These are phyloP conservation scores for Scopus umbretta DNA, from an alignment of 2,113 vertebrate species.

Conservation along the genomic window DNA sequence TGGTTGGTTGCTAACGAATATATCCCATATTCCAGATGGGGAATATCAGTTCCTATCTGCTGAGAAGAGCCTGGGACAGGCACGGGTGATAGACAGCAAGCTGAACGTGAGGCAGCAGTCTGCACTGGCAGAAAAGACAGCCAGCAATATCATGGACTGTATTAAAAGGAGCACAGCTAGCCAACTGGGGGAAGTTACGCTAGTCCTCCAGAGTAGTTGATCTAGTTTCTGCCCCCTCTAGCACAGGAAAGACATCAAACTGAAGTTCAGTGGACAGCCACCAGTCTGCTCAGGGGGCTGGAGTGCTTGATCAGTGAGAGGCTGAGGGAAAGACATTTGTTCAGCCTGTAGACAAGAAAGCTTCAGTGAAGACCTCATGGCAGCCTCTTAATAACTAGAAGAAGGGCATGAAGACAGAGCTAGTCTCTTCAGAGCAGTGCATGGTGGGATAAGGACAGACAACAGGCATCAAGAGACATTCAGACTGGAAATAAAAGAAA, in stretches of 20 bases:
- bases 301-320: fast-evolving
- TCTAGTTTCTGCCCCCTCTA: neutral
- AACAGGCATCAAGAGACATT: neutral
- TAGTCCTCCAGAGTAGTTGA: neutral
- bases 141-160: neutral
- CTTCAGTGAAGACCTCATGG: neutral
- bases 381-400: neutral
- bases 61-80: neutral
- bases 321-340: neutral
- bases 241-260: neutral
- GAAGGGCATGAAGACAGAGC: neutral
- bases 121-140: neutral
- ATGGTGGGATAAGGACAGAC: neutral
- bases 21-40: neutral
- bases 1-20: neutral
- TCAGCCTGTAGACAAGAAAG: neutral
- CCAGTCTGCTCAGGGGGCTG: neutral
- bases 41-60: neutral
- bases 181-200: fast-evolving
- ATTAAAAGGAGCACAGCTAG: neutral
- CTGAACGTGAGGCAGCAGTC: fast-evolving
- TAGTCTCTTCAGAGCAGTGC: neutral
- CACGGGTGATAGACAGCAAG: neutral
- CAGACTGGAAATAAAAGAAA: neutral
- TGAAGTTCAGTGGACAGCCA: neutral